Conservation (phyloP, 2,113 vertebrate genomes). For the Xenopus borealis region DNA sequence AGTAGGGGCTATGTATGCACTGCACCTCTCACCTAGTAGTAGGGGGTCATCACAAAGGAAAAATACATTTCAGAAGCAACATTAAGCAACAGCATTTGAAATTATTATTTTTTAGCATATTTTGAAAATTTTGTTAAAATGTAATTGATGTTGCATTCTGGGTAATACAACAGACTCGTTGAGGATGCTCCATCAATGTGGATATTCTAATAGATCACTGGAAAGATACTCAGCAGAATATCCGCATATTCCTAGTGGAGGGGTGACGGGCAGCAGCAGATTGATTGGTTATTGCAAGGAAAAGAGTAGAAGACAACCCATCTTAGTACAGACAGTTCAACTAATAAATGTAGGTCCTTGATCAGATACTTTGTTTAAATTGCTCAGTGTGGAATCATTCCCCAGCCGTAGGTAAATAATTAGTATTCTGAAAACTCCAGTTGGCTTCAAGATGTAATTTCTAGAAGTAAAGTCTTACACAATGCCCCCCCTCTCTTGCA, state of each 20-base stretch:
- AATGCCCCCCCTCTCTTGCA: background rate
- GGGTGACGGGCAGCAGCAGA: background rate
- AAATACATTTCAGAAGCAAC: too few relatives aligned
- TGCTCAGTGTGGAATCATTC: background rate
- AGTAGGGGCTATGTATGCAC: too few relatives aligned
- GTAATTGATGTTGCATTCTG: too few relatives aligned
- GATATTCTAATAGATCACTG: too few relatives aligned
- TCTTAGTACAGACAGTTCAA: background rate
- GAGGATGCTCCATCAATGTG: too few relatives aligned
- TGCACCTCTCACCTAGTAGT: too few relatives aligned
- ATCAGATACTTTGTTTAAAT: background rate
- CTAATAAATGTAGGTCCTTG: background rate
- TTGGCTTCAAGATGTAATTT: background rate
- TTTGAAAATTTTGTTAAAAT: too few relatives aligned
- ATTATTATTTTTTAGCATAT: too few relatives aligned
- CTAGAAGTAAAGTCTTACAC: background rate
- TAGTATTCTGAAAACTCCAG: background rate
- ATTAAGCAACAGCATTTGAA: too few relatives aligned
- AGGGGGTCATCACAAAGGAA: too few relatives aligned
- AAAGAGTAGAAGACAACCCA: background rate
- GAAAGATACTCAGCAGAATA: too few relatives aligned
- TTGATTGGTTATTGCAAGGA: background rate
- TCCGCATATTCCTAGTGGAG: background rate
- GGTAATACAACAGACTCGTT: too few relatives aligned
- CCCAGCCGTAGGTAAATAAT: background rate